Conservation (phyloP, 2,888 invertebrate genomes). For the Nesidiocoris tenuis region DNA sequence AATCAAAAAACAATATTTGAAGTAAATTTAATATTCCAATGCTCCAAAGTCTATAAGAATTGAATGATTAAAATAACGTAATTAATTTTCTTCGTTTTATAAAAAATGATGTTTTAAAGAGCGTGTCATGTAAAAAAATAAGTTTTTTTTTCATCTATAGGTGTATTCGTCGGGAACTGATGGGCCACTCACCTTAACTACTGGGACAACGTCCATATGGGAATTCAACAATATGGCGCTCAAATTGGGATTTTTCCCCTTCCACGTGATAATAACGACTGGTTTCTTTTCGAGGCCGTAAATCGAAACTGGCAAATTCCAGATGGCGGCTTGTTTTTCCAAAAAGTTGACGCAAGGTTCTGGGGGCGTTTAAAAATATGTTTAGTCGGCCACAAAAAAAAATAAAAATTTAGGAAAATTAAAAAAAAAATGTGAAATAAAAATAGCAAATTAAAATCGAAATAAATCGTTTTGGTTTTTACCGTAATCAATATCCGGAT, state of each 20-base stretch:
- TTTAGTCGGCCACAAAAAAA: no score
- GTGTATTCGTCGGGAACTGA: no score
- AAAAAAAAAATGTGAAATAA: neutral
- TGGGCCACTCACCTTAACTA: slow-evolving; percentile 76
- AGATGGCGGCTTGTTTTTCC: slow-evolving; percentile 66
- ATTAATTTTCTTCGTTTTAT: no score
- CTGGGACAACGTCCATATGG: slow-evolving; percentile 96
- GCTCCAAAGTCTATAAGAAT: no score
- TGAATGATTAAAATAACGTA: no score
- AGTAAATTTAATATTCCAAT: no score
- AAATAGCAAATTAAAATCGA: neutral
- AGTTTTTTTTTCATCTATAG: no score
- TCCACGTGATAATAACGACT: slow-evolving; percentile 79
- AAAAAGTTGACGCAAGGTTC: slow-evolving; percentile 78
- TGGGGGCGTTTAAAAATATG: slow-evolving; percentile 55
- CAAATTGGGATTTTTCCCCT: slow-evolving; percentile 68
- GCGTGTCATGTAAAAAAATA: no score
- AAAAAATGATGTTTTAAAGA: no score
- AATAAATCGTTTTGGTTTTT: slow-evolving; percentile 15
- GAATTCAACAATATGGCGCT: slow-evolving; percentile 82
- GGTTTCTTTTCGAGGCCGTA: slow-evolving; percentile 68
- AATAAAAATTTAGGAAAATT: neutral
- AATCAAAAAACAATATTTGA: no score
- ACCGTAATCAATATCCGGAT: slow-evolving; percentile 44
- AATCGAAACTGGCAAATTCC: slow-evolving; percentile 66